Conservation (phyloP, 2,797 vertebrate genomes). For the Emydoidea blandingii region DNA sequence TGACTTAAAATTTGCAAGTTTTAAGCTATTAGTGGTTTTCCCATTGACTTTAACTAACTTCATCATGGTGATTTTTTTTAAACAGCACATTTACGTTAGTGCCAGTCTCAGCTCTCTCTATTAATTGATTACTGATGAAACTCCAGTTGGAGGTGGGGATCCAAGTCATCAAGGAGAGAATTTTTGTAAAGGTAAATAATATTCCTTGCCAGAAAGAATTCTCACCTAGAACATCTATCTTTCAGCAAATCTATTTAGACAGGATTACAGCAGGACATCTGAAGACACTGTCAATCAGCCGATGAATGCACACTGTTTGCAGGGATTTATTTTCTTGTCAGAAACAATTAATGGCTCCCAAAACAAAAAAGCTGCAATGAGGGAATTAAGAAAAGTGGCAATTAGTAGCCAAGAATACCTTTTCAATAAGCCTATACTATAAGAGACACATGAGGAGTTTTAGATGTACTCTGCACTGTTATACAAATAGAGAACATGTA, state of each 20-base stretch:
- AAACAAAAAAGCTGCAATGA: slow-evolving; percentile 66
- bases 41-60: not conserved
- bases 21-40: not conserved
- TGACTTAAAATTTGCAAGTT: not conserved
- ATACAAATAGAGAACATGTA: slow-evolving; percentile 41
- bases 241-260: slow-evolving; percentile 71
- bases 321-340: slow-evolving; percentile 79
- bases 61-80: slow-evolving; percentile 11
- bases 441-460: slow-evolving; percentile 51
- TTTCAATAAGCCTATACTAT: slow-evolving; percentile 11
- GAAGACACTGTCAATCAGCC: slow-evolving; percentile 76
- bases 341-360: slow-evolving; percentile 69
- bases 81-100: not conserved
- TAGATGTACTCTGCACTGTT: slow-evolving; percentile 23
- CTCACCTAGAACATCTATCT: slow-evolving; percentile 57
- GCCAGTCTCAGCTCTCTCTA: not conserved
- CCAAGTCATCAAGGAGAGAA: not conserved
- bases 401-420: not conserved
- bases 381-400: not conserved
- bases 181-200: slow-evolving; percentile 32
- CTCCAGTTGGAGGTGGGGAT: not conserved
- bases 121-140: slow-evolving; percentile 26
- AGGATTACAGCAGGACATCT: slow-evolving; percentile 62
- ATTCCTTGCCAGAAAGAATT: slow-evolving; percentile 53
- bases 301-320: slow-evolving; percentile 60